These are phyloP conservation scores for Phenganax marumi DNA, from an alignment of 92 coral and sea anemone genomes.

Conservation along the genomic window DNA sequence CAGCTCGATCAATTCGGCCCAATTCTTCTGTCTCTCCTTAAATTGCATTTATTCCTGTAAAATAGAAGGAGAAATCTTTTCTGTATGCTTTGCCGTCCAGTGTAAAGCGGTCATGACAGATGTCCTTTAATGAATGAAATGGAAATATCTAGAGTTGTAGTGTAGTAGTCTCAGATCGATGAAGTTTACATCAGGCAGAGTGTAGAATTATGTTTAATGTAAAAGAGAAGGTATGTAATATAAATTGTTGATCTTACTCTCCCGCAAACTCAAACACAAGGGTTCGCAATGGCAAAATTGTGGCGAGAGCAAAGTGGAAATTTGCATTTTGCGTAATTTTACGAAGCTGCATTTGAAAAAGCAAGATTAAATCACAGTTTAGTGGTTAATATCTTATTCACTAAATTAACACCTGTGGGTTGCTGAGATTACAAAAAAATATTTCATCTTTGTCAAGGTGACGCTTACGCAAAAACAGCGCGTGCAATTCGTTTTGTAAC, in stretches of 20 bases:
- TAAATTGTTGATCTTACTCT: background rate
- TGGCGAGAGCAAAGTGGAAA: background rate
- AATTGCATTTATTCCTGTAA: background rate
- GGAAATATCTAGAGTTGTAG: background rate
- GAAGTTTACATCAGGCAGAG: no score
- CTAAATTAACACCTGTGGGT: background rate
- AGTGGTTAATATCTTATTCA: background rate
- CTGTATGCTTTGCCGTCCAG: background rate
- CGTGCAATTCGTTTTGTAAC: background rate
- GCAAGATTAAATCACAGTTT: background rate
- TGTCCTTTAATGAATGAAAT: constrained; percentile 10
- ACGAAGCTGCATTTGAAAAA: constrained; percentile 9
- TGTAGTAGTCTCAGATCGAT: background rate
- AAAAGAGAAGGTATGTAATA: background rate
- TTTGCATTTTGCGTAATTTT: background rate
- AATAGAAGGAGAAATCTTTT: background rate
- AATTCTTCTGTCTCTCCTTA: background rate
- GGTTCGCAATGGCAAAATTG: background rate
- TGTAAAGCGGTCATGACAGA: constrained; percentile 18
- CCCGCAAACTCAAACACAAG: background rate
- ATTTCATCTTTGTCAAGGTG: background rate
- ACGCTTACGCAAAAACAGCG: no score
- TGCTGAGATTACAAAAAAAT: background rate
- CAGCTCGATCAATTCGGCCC: constrained; percentile 3
- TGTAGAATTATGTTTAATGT: background rate